Conservation (phyloP, 2,113 vertebrate genomes). For the Epinephelus fuscoguttatus region DNA sequence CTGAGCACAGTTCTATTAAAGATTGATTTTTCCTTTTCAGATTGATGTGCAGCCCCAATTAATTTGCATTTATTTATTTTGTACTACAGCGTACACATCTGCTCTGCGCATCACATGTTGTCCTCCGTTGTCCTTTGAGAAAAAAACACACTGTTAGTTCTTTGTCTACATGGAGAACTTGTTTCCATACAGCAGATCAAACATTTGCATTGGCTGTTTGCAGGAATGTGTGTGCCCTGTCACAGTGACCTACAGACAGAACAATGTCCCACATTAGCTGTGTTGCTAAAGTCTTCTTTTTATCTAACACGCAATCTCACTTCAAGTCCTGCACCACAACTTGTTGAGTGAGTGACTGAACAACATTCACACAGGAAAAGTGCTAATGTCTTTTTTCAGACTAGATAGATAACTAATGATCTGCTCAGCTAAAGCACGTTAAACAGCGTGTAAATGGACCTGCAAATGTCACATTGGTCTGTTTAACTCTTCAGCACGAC, state of each 20-base stretch:
- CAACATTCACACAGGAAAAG: background rate
- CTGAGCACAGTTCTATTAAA: background rate
- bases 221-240: too few species aligned
- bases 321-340: background rate
- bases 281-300: background rate
- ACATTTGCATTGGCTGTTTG: background rate
- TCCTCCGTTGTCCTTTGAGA: background rate
- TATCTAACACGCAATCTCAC: background rate
- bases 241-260: background rate
- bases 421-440: background rate
- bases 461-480: background rate
- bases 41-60: background rate
- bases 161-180: background rate
- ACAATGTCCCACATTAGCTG: background rate
- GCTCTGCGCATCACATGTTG: background rate
- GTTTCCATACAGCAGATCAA: background rate
- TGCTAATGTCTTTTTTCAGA: too few species aligned
- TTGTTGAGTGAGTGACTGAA: background rate
- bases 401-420: background rate
- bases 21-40: constrained; percentile 19
- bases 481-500: background rate
- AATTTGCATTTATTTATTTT: background rate
- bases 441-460: background rate
- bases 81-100: background rate
- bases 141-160: background rate